These are phyloP conservation scores for Craterocephalus amniculus DNA, from an alignment of 2,797 vertebrate genomes.

Conservation along the genomic window DNA sequence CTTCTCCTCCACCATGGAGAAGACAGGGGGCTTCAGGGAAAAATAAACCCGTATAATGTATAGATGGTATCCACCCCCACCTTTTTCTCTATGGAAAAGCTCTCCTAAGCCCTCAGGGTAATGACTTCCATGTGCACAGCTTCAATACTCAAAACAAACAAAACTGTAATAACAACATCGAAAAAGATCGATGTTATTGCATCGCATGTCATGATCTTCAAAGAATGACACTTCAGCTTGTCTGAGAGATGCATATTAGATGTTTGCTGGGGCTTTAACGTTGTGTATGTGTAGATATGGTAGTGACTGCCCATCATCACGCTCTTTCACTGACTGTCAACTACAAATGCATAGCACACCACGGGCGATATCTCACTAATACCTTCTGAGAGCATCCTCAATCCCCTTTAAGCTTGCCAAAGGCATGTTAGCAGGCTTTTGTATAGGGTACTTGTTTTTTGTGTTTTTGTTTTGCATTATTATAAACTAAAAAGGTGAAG, in stretches of 20 bases:
- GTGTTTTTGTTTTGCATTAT: neutral
- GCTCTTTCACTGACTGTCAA: neutral
- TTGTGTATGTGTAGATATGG: conserved; percentile 57
- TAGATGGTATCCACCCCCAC: conserved; percentile 56
- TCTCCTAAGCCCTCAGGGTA: conserved; percentile 69
- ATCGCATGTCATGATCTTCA: conserved; percentile 73
- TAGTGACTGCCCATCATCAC: conserved; percentile 29
- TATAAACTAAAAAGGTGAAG: neutral
- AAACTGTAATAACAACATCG: conserved; percentile 71
- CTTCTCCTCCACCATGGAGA: conserved; percentile 42
- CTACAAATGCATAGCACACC: neutral
- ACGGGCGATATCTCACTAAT: neutral
- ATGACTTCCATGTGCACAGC: conserved; percentile 80
- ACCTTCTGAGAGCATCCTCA: neutral
- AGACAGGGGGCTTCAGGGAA: conserved; percentile 53
- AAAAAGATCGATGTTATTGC: conserved; percentile 72
- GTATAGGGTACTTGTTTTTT: neutral
- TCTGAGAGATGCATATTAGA: conserved; percentile 57
- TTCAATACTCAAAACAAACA: conserved; percentile 68
- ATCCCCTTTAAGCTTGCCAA: neutral
- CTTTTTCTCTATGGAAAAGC: conserved; percentile 65
- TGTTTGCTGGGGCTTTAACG: conserved; percentile 49
- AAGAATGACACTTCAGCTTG: conserved; percentile 60
- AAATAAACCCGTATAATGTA: conserved; percentile 63
- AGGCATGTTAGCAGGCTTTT: neutral